These are phyloP conservation scores for Tyrannus savana DNA, from an alignment of 2,113 vertebrate species.

Conservation along the genomic window DNA sequence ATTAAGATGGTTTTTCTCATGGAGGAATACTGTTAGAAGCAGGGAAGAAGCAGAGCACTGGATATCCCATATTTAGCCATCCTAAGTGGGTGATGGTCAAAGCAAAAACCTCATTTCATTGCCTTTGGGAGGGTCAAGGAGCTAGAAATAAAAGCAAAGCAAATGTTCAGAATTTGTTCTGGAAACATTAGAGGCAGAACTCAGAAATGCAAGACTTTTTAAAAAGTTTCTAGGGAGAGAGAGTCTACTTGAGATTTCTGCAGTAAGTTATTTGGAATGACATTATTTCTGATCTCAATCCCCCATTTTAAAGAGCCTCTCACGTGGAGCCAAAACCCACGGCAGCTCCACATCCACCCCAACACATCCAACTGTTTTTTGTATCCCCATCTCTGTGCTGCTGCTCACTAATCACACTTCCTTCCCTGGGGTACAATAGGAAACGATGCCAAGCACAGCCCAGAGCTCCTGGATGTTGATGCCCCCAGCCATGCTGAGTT, in stretches of 20 bases:
- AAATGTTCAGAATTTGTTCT: neutral
- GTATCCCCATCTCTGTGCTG: fast-evolving
- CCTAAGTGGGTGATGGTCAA: neutral
- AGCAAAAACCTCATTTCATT: neutral
- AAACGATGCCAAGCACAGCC: fast-evolving
- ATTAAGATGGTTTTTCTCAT: neutral
- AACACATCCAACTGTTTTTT: fast-evolving
- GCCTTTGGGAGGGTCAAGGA: neutral
- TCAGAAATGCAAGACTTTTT: neutral
- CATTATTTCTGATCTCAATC: fast-evolving
- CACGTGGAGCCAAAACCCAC: fast-evolving
- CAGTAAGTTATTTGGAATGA: neutral
- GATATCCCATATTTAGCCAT: neutral
- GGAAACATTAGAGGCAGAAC: neutral
- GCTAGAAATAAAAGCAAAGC: neutral
- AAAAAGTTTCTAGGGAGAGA: neutral
- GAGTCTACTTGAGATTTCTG: fast-evolving
- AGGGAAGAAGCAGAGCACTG: neutral
- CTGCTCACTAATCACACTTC: neutral
- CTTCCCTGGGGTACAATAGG: fast-evolving
- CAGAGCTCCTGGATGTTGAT: neutral
- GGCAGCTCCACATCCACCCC: fast-evolving
- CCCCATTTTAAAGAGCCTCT: neutral
- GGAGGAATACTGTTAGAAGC: neutral
- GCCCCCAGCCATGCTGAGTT: neutral